A percentile compares a stretch with the other conserved stretches of the same genome.
Conservation (phyloP, 2,113 vertebrate species). For the Pipa parva region DNA sequence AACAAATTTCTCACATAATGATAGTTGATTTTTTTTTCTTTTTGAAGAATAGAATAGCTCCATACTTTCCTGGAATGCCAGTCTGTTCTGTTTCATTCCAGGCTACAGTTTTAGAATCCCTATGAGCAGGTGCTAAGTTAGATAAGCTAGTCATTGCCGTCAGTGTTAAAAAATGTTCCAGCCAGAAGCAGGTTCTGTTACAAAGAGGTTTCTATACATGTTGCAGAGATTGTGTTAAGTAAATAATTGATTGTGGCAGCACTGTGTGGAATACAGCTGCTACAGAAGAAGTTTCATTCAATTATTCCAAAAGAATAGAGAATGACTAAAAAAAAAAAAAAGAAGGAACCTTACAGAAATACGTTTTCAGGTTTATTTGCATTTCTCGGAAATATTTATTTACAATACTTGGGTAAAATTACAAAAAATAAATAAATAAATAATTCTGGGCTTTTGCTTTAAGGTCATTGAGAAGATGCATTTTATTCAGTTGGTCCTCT, state of each 20-base stretch:
- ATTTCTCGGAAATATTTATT: background rate
- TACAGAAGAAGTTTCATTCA: slow-evolving; percentile 19
- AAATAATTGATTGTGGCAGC: slow-evolving; percentile 36
- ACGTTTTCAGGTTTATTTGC: background rate
- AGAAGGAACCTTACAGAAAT: slow-evolving; percentile 7
- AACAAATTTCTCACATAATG: slow-evolving; percentile 5
- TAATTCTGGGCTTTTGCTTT: too few species aligned
- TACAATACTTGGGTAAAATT: background rate
- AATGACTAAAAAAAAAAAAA: background rate
- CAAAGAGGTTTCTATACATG: background rate
- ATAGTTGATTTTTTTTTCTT: slow-evolving; percentile 5
- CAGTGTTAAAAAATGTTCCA: background rate
- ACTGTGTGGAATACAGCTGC: slow-evolving; percentile 20
- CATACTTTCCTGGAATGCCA: slow-evolving; percentile 9
- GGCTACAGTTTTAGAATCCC: background rate
- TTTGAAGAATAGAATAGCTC: background rate
- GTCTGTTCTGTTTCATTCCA: slow-evolving; percentile 5
- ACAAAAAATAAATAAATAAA: too few species aligned
- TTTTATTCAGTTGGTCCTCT: too few species aligned
- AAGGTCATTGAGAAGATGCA: too few species aligned
- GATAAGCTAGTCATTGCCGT: slow-evolving; percentile 32
- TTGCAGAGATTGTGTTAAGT: slow-evolving; percentile 26
- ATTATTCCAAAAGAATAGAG: slow-evolving; percentile 13
- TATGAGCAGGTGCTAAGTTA: slow-evolving; percentile 34
- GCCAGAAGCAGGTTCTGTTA: slow-evolving; percentile 7